phyloP scores from a whole-genome alignment of 2,113 vertebrate genomes.

The Glaucidium brasilianum region DNA sequence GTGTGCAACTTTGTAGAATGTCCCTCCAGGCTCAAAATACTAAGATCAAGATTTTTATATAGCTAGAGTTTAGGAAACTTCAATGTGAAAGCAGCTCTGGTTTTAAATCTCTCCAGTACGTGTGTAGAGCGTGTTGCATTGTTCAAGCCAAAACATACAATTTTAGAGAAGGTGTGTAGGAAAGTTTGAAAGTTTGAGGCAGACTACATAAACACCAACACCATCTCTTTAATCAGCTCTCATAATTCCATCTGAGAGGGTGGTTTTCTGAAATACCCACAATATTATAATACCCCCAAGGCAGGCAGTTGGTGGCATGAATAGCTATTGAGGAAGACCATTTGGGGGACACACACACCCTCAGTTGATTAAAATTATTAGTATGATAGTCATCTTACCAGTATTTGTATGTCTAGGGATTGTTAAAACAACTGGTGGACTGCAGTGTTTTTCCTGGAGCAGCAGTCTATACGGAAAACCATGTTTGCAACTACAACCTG shows the following conservation, averaged over 20 bases:
- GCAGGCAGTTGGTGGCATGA: not conserved
- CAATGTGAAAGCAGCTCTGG: not conserved
- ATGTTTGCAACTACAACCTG: not conserved
- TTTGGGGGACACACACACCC: not conserved
- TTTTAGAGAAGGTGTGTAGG: not conserved
- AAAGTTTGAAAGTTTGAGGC: not conserved
- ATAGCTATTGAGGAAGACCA: not conserved
- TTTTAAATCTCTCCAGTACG: not conserved
- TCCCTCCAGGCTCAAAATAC: not conserved
- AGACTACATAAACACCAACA: not conserved
- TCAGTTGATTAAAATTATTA: not conserved
- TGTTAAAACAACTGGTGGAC: not conserved
- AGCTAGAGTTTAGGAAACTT: not conserved
- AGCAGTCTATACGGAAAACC: not conserved
- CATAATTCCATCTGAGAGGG: not conserved
- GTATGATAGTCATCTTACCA: not conserved
- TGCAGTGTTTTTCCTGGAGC: not conserved
- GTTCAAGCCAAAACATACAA: not conserved
- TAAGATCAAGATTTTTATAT: not conserved
- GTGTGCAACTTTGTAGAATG: not conserved
- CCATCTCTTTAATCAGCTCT: not conserved
- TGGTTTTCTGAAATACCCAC: not conserved
- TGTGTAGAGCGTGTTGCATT: accelerated
- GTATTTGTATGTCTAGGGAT: not conserved
- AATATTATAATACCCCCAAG: not conserved